A percentile compares a stretch with the other conserved stretches of the same genome.
phyloP scores from a whole-genome alignment of 2,797 vertebrate genomes.

The Vespertilio murinus region DNA sequence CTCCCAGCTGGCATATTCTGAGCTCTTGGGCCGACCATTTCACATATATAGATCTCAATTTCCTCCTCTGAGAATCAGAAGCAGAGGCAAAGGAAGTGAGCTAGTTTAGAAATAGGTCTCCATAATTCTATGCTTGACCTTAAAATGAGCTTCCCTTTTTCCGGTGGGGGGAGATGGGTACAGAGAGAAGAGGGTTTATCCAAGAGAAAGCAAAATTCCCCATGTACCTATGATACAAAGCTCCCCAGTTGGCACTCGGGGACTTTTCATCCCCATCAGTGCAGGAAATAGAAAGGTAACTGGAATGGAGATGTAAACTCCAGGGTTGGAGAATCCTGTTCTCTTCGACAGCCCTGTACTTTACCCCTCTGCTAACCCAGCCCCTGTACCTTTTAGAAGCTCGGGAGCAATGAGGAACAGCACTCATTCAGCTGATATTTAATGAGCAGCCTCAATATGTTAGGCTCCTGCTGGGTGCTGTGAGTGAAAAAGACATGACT shows the following conservation, averaged over 20 bases:
- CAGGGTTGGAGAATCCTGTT: background rate
- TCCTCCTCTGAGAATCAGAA: background rate
- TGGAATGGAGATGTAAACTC: background rate
- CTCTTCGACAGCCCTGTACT: background rate
- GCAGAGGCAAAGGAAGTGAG: background rate
- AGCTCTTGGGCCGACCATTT: background rate
- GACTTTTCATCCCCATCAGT: background rate
- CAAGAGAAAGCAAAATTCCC: conserved; percentile 53
- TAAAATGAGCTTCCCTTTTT: conserved; percentile 53
- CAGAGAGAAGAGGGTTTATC: conserved; percentile 26
- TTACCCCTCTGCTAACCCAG: background rate
- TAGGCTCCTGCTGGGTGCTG: background rate
- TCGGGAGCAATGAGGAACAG: background rate
- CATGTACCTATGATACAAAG: background rate
- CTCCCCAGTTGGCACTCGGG: background rate
- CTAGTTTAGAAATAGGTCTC: background rate
- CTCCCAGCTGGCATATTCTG: background rate
- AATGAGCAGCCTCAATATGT: background rate
- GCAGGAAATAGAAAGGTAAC: conserved; percentile 12
- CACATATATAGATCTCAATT: background rate
- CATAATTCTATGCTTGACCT: conserved; percentile 5
- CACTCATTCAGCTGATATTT: background rate
- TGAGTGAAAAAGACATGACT: background rate
- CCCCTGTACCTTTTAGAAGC: background rate
- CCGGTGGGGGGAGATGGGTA: background rate